Percentiles rank a stretch among this genome's conserved stretches.
These are phyloP conservation scores for Moxostoma hubbsi DNA, from an alignment of 2,797 vertebrate species.

Conservation along the genomic window DNA sequence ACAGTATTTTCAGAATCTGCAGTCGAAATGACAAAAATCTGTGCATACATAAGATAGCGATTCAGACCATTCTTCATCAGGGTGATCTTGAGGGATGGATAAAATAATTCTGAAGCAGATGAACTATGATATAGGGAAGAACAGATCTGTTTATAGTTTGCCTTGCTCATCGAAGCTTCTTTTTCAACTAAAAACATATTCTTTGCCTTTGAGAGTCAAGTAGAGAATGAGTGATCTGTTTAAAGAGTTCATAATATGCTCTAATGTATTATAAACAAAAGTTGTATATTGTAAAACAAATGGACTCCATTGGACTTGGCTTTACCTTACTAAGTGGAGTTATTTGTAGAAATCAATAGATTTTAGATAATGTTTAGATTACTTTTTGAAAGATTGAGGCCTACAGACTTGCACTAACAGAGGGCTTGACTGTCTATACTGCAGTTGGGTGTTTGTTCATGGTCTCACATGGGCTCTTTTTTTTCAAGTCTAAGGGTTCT, in stretches of 20 bases:
- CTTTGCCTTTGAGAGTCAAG: too few species aligned
- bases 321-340: too few species aligned
- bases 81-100: too few species aligned
- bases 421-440: not conserved
- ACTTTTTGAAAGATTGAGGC: not conserved
- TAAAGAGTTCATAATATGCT: not conserved
- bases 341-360: too few species aligned
- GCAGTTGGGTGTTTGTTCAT: not conserved
- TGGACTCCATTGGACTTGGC: not conserved
- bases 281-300: not conserved
- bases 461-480: not conserved
- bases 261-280: not conserved
- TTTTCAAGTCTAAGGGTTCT: constrained; percentile 25
- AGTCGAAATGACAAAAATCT: too few species aligned
- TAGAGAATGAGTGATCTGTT: not conserved
- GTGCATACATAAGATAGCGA: too few species aligned
- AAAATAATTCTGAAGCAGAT: too few species aligned
- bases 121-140: too few species aligned
- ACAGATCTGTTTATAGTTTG: constrained; percentile 8
- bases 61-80: too few species aligned
- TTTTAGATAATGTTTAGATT: too few species aligned
- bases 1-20: too few species aligned
- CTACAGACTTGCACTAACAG: not conserved
- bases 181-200: not conserved
- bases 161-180: constrained; percentile 1